phyloP scores from a whole-genome alignment of 2,797 vertebrate species.

The Margarornis squamiger region DNA sequence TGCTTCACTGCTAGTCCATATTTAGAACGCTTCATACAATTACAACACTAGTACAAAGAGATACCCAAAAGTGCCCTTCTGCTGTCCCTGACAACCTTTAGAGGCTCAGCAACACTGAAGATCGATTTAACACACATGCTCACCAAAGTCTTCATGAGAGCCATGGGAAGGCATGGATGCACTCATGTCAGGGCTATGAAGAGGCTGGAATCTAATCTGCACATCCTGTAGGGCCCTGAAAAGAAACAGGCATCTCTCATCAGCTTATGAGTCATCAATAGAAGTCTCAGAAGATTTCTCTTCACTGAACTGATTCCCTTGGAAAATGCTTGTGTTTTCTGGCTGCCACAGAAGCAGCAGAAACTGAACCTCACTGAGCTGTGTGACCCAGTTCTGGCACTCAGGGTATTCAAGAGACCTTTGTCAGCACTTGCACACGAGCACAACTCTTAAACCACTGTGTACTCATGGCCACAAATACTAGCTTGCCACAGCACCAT shows the following conservation, averaged over 20 bases:
- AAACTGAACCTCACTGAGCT: neutral
- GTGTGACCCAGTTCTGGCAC: neutral
- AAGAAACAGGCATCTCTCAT: neutral
- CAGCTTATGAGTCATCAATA: neutral
- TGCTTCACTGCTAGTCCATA: neutral
- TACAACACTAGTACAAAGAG: neutral
- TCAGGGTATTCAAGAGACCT: accelerated
- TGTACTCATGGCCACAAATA: neutral
- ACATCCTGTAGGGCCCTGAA: slow-evolving; percentile 93
- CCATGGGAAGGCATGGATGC: slow-evolving; percentile 79
- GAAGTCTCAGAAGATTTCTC: neutral
- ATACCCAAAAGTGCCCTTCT: neutral
- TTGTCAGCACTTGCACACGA: neutral
- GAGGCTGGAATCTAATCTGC: slow-evolving; percentile 97
- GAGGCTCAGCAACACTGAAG: neutral
- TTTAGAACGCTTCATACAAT: neutral
- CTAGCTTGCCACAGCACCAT: neutral
- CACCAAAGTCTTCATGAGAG: slow-evolving; percentile 87
- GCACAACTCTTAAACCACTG: neutral
- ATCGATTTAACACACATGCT: neutral
- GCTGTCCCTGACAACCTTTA: neutral
- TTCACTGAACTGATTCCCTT: neutral
- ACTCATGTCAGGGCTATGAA: slow-evolving; percentile 75
- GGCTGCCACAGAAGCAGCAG: neutral
- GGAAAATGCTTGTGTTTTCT: neutral